A percentile compares a stretch with the other conserved stretches of the same genome.
Evolutionary conservation across 2,797 vertebrate species (phyloP).

Genomic region (Melanotaenia pygmaea): DNA sequence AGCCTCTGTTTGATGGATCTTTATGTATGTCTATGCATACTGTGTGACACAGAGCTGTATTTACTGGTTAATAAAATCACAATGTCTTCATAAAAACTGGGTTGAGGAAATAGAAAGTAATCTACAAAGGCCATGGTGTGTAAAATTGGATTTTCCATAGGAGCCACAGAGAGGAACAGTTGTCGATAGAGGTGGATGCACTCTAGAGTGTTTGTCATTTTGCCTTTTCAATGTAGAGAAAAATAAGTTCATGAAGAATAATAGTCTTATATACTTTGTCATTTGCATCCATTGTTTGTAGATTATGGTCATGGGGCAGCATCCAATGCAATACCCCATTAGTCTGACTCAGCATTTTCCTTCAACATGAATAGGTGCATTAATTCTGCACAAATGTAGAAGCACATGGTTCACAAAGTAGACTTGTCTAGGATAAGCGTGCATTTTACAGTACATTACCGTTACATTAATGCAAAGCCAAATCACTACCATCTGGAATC

Average conservation of each 20-base stretch:
- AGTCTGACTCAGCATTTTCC: slow-evolving; percentile 53
- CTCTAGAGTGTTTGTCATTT: slow-evolving; percentile 73
- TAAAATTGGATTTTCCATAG: slow-evolving; percentile 87
- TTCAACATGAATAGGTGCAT: slow-evolving; percentile 39
- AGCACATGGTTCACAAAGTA: slow-evolving; percentile 15
- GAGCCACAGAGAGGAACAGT: slow-evolving; percentile 80
- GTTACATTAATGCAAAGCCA: slow-evolving; percentile 34
- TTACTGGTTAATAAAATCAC: slow-evolving; percentile 85
- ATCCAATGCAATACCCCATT: slow-evolving; percentile 39
- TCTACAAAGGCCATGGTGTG: slow-evolving; percentile 83
- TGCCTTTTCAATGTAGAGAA: slow-evolving; percentile 62
- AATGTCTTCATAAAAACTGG: slow-evolving; percentile 83
- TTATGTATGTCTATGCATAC: slow-evolving; percentile 71
- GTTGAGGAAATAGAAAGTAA: slow-evolving; percentile 80
- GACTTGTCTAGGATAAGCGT: slow-evolving; percentile 32
- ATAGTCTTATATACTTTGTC: slow-evolving; percentile 56
- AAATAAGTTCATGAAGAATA: slow-evolving; percentile 68
- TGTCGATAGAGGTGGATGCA: slow-evolving; percentile 80
- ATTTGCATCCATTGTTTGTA: slow-evolving; percentile 66
- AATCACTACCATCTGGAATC: slow-evolving; percentile 21
- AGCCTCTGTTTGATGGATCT: slow-evolving; percentile 68
- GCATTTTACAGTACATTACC: slow-evolving; percentile 57
- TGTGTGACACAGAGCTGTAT: slow-evolving; percentile 78
- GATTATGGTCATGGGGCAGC: slow-evolving; percentile 49
- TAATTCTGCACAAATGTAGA: slow-evolving; percentile 40